Evolutionary conservation across 2,797 vertebrate genomes (phyloP).

Genomic region (Sandelia bainsii): DNA sequence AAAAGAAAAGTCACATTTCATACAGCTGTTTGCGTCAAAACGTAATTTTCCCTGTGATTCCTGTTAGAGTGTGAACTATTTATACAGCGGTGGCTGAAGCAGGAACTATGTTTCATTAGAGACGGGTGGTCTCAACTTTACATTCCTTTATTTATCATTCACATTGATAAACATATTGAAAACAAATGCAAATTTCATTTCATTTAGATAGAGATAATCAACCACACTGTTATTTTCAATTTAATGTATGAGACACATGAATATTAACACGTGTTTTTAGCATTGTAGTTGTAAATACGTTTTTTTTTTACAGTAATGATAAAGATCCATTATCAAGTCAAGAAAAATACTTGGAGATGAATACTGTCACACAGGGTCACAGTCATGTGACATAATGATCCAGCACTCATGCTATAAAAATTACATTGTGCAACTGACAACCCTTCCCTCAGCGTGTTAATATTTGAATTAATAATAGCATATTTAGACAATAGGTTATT

Average conservation of each 20-base stretch:
- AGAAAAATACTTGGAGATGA: background rate
- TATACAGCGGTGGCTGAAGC: slow-evolving; percentile 69
- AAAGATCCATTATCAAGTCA: background rate
- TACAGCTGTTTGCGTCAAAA: background rate
- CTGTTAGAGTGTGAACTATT: slow-evolving; percentile 54
- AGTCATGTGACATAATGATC: background rate
- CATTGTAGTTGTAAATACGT: background rate
- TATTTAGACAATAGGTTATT: slow-evolving; percentile 17
- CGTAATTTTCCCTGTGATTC: background rate
- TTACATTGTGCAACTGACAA: background rate
- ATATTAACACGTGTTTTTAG: background rate
- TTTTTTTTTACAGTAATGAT: background rate
- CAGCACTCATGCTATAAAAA: slow-evolving; percentile 7
- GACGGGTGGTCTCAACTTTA: slow-evolving; percentile 4
- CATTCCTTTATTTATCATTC: background rate
- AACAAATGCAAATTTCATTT: slow-evolving; percentile 1
- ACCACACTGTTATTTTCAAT: too few species aligned
- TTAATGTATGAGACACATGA: background rate
- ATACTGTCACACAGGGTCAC: slow-evolving; percentile 1
- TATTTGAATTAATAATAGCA: background rate
- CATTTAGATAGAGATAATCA: too few species aligned
- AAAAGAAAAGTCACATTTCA: slow-evolving; percentile 17
- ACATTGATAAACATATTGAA: background rate
- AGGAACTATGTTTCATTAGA: slow-evolving; percentile 35
- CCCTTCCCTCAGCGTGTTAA: background rate